Conservation (phyloP, 23 tunicate genomes). For the Styela plicata region DNA sequence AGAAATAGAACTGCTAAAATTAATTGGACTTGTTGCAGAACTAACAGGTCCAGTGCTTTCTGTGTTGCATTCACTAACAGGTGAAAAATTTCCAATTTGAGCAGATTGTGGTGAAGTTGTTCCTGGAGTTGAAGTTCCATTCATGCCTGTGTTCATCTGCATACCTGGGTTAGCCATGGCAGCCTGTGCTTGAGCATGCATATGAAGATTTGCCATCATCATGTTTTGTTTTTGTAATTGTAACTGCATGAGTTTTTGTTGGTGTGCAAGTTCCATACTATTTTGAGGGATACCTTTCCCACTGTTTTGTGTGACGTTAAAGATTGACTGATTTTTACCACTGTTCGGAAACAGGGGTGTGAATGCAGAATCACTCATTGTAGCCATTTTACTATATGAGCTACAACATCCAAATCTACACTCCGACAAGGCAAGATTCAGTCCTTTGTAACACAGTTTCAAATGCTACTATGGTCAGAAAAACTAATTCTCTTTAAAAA, state of each 20-base stretch:
- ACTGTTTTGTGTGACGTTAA: not conserved
- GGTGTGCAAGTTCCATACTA: conserved; percentile 8
- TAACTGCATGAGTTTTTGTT: conserved; percentile 31
- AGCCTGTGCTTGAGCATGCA: not conserved
- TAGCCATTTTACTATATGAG: conserved; percentile 13
- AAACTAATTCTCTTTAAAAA: no score
- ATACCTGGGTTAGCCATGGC: not conserved
- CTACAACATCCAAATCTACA: not conserved
- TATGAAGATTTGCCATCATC: conserved; percentile 11
- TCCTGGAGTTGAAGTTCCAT: conserved; percentile 24
- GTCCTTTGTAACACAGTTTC: no score
- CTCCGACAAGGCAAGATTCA: not conserved
- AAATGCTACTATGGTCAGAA: no score
- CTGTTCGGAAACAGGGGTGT: conserved; percentile 18
- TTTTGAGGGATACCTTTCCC: not conserved
- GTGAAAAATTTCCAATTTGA: conserved; percentile 19
- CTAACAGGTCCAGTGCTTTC: conserved; percentile 3
- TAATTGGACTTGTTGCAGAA: conserved; percentile 29
- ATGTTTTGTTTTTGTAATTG: conserved; percentile 23
- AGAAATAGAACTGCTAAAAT: conserved; percentile 10
- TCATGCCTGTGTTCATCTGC: not conserved
- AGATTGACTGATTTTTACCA: conserved; percentile 11
- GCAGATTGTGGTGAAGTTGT: conserved; percentile 26
- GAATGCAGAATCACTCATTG: conserved; percentile 36
- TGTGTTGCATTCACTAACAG: conserved; percentile 8